Percentiles rank a stretch among this genome's conserved stretches.
These are phyloP conservation scores for Volucella bombylans DNA, from an alignment of 2,888 invertebrate species.

Conservation along the genomic window DNA sequence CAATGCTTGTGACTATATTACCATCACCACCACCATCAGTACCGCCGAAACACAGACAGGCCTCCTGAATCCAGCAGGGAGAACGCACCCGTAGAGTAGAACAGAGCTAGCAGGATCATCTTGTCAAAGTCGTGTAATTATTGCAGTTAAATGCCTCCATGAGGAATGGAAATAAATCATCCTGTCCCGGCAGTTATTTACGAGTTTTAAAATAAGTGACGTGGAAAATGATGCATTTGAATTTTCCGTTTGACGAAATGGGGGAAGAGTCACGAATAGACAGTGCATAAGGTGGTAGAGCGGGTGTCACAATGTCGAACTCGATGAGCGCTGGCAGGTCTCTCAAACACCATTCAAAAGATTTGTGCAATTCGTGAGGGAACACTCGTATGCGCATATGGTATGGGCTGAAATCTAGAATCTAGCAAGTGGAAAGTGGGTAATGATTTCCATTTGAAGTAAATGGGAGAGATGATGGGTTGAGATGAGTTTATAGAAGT, in stretches of 20 bases:
- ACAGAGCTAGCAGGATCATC: slow-evolving; percentile 70
- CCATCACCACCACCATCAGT: slow-evolving; percentile 7
- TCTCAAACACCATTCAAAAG: slow-evolving; percentile 60
- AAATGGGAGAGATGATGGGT: slow-evolving; percentile 13
- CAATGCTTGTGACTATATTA: slow-evolving; percentile 38
- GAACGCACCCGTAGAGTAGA: slow-evolving; percentile 25
- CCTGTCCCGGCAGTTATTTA: slow-evolving; percentile 76
- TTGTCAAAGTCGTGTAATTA: slow-evolving; percentile 74
- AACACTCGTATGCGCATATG: slow-evolving; percentile 29
- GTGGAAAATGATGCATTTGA: slow-evolving; percentile 79
- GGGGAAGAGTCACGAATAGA: slow-evolving; percentile 21
- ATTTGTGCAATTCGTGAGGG: slow-evolving; percentile 26
- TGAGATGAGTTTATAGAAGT: slow-evolving; percentile 22
- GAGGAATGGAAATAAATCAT: slow-evolving; percentile 74
- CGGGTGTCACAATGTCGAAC: slow-evolving; percentile 10
- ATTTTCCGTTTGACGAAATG: slow-evolving; percentile 64
- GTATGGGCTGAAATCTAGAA: neutral
- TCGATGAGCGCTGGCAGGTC: slow-evolving; percentile 64
- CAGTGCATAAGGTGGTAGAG: slow-evolving; percentile 17
- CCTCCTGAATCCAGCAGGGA: no score
- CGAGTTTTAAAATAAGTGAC: slow-evolving; percentile 77
- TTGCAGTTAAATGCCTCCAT: slow-evolving; percentile 74
- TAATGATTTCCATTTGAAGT: slow-evolving; percentile 1
- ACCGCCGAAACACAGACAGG: slow-evolving; percentile 35
- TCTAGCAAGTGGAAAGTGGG: neutral